These are phyloP conservation scores for Chironomus riparius DNA, from an alignment of 2,888 invertebrate genomes.

Conservation along the genomic window DNA sequence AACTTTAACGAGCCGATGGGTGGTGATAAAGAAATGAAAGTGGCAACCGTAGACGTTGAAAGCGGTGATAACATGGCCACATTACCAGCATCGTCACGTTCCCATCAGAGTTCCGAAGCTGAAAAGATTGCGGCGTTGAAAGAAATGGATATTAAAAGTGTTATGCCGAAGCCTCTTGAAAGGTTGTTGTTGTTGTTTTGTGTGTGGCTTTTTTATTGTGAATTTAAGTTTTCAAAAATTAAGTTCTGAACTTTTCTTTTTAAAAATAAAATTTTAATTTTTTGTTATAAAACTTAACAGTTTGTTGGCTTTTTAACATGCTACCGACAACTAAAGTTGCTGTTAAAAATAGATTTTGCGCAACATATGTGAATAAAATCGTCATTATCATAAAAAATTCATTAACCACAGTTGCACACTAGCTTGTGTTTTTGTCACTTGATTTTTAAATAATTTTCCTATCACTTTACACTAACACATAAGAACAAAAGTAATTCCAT, in stretches of 20 bases:
- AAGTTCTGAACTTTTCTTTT: too few relatives aligned
- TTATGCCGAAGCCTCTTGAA: constrained; percentile 74
- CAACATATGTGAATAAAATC: too few relatives aligned
- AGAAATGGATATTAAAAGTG: constrained; percentile 80
- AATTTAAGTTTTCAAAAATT: too few relatives aligned
- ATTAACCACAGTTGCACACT: background rate
- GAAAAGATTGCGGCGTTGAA: constrained; percentile 77
- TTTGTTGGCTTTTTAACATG: too few relatives aligned
- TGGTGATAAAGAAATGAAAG: constrained; percentile 72
- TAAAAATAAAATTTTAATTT: too few relatives aligned
- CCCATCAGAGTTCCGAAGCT: constrained; percentile 59
- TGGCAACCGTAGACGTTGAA: constrained; percentile 81
- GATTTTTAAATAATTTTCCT: background rate
- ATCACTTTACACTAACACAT: background rate
- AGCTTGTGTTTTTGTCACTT: background rate
- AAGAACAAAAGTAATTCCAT: background rate
- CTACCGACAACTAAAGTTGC: background rate
- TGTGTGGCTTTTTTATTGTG: too few relatives aligned
- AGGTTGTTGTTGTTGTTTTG: constrained; percentile 58
- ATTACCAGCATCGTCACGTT: constrained; percentile 72
- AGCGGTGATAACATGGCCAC: constrained; percentile 84
- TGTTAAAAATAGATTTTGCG: background rate
- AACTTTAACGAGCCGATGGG: constrained; percentile 42
- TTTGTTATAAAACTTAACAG: too few relatives aligned
- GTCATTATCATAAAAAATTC: background rate